A percentile compares a stretch with the other conserved stretches of the same genome.
These are phyloP conservation scores for Dromius quadrimaculatus DNA, from an alignment of 2,888 invertebrate species.

Conservation along the genomic window DNA sequence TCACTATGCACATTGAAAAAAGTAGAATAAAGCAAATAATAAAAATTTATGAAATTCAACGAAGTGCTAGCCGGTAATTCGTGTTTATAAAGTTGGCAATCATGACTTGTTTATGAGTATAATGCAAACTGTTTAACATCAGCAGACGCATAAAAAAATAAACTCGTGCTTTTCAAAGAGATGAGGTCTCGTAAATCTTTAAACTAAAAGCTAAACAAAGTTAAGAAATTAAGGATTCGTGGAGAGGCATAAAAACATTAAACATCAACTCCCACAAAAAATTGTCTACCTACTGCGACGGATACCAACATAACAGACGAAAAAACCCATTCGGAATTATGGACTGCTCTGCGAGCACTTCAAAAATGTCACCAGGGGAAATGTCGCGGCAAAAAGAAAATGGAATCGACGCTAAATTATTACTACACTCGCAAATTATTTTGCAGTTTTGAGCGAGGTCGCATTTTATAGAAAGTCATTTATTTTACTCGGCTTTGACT, in stretches of 20 bases:
- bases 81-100: constrained; percentile 35
- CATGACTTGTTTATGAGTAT: constrained; percentile 41
- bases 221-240: constrained; percentile 44
- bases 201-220: constrained; percentile 40
- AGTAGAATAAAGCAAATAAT: constrained; percentile 5
- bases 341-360: background rate
- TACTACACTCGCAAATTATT: constrained; percentile 20
- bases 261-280: constrained; percentile 28
- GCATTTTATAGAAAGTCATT: constrained; percentile 10
- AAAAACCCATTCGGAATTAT: too few species aligned
- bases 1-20: background rate
- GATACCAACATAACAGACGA: constrained; percentile 29
- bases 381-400: constrained; percentile 21
- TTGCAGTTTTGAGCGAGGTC: constrained; percentile 19
- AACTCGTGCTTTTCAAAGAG: constrained; percentile 32
- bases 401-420: constrained; percentile 30
- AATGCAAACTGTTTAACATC: constrained; percentile 41
- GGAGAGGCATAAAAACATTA: constrained; percentile 42
- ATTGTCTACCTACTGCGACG: constrained; percentile 35
- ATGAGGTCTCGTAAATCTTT: constrained; percentile 41
- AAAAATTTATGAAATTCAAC: constrained; percentile 6
- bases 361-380: constrained; percentile 9
- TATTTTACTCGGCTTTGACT: background rate
- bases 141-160: constrained; percentile 38
- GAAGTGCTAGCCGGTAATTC: constrained; percentile 15